Evolutionary conservation across 2,888 invertebrate genomes (phyloP), one percentile per base, ranked within the genome.

Genomic region (Athetis lepigone): DNA sequence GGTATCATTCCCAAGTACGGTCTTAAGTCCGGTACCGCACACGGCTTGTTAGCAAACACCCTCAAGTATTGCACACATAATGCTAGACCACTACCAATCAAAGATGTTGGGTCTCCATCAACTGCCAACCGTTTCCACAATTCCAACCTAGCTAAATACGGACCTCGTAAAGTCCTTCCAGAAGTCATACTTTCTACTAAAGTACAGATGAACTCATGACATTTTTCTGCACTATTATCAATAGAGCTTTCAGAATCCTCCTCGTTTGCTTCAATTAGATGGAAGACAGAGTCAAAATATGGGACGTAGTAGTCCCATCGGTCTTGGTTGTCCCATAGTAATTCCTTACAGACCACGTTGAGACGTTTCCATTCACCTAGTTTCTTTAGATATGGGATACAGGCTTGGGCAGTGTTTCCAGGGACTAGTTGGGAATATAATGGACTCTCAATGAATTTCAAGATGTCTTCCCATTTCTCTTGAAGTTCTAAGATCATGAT

Each of bases 41-140:
- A 98, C 0, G 97, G 96, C 85, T 98, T 98, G 81, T 97, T 96
- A 2, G 98, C 98, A 91, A 99, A 99, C 75, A 96, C 95, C 40
- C 93, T 91, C 78, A 98, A 97, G 92, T 98, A 99, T 79, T 97
- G 96, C 67, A 97, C 94, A 86, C 98, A 96, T 33, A 97, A 89
- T 23, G 97, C 96, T 13, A 96, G 92, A 16, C 96, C 95, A 81
- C 97, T 96, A 0, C 97, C 97, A 21, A 96, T 88, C 8, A 96
- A 73, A 5, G 85, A 80, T 0, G 90, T 90, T 11, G 96, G 95
- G 81, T 96, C 95, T 7, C 95, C 95, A 11, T 92, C 90, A 42
- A 95, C 92, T 8, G 93, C 93, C 84, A 96, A 95, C 72, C 96
- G 95, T 82, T 94, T 96, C 92, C 96, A 96, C 27, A 98, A 89